Base-by-base conservation (phyloP, 2,888 invertebrate genomes). In the Dastarcus helophoroides region DNA sequence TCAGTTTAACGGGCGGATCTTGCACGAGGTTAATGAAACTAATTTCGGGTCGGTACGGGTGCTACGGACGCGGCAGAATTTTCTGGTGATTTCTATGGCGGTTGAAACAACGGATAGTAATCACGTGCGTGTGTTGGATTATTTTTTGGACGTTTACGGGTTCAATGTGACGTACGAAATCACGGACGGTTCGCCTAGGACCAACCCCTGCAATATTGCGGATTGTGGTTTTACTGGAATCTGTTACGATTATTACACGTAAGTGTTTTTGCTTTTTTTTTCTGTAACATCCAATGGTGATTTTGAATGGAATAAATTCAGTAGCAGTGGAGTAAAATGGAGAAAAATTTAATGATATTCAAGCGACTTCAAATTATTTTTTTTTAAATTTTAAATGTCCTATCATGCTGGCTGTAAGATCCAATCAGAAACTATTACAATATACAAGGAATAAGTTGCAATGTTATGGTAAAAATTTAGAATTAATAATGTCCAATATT, bases 121-220 rank as follows among this genome's bases (percentile, higher is more conserved):
- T 15, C 88, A 91, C 62, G 65, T 90, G 33, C 67, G 91, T 3
- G 88, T 86, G 0, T 64, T 86, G 39, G 75, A 82, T 51, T 76
- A 79, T 32, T 69, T 90, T 15, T 66, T 90, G 37, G 79, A 88
- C 38, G 85, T 89, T 22, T 89, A 81, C 54, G 91, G 91, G 8
- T 90, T 93, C 65, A 91, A 93, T 63, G 76, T 90, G 47, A 91
- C 90, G 14, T 91, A 90, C 56, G 85, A 89, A 53, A 78, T 89
- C 43, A 69, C 68, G 30, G 61, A 68, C n/a, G 65, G 62, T 12
- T 50, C 57, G 4, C 65, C 71, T 12, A 68, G 72, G 43, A 47
- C 58, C 2, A 63, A 69, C 26, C 72, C 79, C 12, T 90, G 90
- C 58, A 82, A 81, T 37, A 78, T 84, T 33, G 70, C 76, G 42